Base-by-base conservation (phyloP, 1,140 invertebrate species). In the Oryzaephilus surinamensis region DNA sequence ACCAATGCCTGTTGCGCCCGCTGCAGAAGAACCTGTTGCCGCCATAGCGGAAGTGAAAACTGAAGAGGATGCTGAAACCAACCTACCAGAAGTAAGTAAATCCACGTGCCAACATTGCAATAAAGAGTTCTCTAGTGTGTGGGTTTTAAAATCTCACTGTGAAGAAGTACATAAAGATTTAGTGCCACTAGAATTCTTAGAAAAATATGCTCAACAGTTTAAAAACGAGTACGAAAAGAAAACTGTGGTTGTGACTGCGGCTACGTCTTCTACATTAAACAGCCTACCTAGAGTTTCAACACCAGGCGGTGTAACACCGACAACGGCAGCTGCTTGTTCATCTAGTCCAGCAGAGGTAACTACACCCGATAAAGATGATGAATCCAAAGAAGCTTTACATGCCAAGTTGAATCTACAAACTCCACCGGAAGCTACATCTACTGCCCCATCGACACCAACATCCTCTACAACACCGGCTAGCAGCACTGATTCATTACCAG, bases 81-180 rank as follows among this genome's bases (percentile, higher is more conserved):
- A 65, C 52, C 57, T 81, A 34, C 78, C 80, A 20, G 80, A 84
- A 68, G 70, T 83, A 42, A 76, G 74, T 49, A 83, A 79, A 65
- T 83, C 82, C 60, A 67, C 81, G 72, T 96, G 92, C 65, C 77
- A 81, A 57, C 80, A 85, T 58, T 97, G 92, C 65, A 81, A 81
- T 50, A 94, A 94, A 65, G 84, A 88, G 58, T 95, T 96, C 66
- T 92, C 88, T 48, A 92, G 87, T 69, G 84, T 94, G 40, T 95
- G 91, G 81, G 89, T 95, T 41, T 69, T 96, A 57, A 95, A 95
- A 65, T 84, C 89, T 48, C 91, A 97, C 64, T 87, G 86, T 66
- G 91, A 96, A 72, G 90, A 95, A 72, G 80, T 92, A 43, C 92
- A 96, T 66, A 83, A 85, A 57, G 82, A 89, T 61, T 70, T 91